Conservation (phyloP, 2,888 invertebrate species). For the Aphelenchoides bicaudatus region DNA sequence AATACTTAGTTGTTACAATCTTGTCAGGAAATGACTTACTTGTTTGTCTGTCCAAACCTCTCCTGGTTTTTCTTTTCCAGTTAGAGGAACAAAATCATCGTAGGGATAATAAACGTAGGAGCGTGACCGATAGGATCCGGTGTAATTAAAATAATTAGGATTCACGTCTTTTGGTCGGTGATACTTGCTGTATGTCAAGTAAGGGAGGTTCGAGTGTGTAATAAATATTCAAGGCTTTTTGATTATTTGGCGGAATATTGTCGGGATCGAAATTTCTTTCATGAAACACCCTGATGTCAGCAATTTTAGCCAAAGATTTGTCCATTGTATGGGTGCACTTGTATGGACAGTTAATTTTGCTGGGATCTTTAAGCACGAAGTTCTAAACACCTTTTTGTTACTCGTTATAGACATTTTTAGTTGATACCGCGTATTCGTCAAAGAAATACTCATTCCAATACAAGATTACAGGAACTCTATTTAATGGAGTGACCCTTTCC, state of each 20-base stretch:
- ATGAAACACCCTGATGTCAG: conserved; percentile 1
- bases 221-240: background rate
- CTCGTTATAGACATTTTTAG: no score
- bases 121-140: background rate
- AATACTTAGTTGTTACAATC: background rate
- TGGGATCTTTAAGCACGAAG: no score
- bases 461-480: conserved; percentile 4
- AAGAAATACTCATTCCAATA: conserved; percentile 6
- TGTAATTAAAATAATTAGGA: background rate
- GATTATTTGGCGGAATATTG: background rate
- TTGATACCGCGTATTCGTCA: conserved; percentile 5
- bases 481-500: no score
- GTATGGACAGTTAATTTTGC: conserved; percentile 7
- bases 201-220: conserved; percentile 9
- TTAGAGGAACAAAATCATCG: background rate
- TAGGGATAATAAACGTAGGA: background rate
- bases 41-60: conserved; percentile 4
- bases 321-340: background rate
- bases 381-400: no score
- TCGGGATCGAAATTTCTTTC: conserved; percentile 1
- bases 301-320: background rate
- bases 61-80: background rate
- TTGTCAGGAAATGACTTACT: background rate
- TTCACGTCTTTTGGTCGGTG: background rate
- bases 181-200: background rate